Conservation (phyloP, 64 coral and sea anemone genomes). For the Stichodactyla mertensii region DNA sequence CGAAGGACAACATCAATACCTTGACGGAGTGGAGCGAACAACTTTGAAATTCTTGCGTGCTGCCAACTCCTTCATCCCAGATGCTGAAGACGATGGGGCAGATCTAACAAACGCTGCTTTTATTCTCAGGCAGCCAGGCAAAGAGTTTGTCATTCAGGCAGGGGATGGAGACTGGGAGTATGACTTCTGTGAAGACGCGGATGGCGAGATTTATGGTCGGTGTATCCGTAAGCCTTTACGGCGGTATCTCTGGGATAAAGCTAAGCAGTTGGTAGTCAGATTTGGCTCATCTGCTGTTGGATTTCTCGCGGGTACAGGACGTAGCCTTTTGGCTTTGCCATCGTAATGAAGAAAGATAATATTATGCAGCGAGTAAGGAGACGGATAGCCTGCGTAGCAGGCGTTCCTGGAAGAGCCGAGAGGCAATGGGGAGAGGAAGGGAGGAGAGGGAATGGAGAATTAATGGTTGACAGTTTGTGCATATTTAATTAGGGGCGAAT, state of each 20-base stretch:
- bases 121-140: slow-evolving; percentile 20
- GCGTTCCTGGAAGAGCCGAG: too few relatives aligned
- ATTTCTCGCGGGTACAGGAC: not conserved
- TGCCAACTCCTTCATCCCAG: slow-evolving; percentile 22
- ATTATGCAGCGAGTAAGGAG: too few relatives aligned
- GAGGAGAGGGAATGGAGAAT: too few relatives aligned
- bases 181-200: slow-evolving; percentile 9
- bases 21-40: not conserved
- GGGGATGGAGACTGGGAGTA: slow-evolving; percentile 25
- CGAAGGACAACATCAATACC: slow-evolving; percentile 3
- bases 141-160: not conserved
- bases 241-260: not conserved
- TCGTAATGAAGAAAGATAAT: not conserved
- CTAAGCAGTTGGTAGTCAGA: not conserved
- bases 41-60: slow-evolving; percentile 18
- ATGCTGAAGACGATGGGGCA: slow-evolving; percentile 23
- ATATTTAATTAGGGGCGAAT: too few relatives aligned
- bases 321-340: not conserved
- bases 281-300: not conserved
- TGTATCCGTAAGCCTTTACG: slow-evolving; percentile 3
- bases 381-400: too few relatives aligned
- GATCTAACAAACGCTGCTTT: slow-evolving; percentile 15
- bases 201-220: slow-evolving; percentile 29
- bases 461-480: too few relatives aligned
- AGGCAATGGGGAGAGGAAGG: too few relatives aligned